phyloP scores from a whole-genome alignment of 2,888 invertebrate species.

The Lasioglossum villosulum region DNA sequence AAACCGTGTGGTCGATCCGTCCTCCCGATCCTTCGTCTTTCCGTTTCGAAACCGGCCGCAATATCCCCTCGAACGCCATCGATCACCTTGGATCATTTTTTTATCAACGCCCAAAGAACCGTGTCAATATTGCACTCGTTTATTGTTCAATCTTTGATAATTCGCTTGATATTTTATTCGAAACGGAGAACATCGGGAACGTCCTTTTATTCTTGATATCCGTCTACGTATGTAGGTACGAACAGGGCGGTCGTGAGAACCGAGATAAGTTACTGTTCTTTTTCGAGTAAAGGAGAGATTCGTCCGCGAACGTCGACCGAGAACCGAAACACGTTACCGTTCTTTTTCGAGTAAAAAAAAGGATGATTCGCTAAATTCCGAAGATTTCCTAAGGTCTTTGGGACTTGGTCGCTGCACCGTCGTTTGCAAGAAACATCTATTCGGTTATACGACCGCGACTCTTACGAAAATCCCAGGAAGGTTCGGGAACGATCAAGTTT shows the following conservation, averaged over 20 bases:
- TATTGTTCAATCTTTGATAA: neutral
- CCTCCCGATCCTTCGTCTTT: slow-evolving; percentile 13
- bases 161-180: too few species aligned
- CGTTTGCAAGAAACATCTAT: neutral
- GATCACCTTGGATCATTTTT: neutral
- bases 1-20: slow-evolving; percentile 49
- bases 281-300: too few species aligned
- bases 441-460: neutral
- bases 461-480: neutral
- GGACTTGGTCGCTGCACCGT: slow-evolving; percentile 39
- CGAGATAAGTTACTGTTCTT: too few species aligned
- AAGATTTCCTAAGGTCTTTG: slow-evolving; percentile 29
- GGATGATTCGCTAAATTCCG: slow-evolving; percentile 47
- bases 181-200: too few species aligned
- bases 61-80: slow-evolving; percentile 11
- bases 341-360: too few species aligned
- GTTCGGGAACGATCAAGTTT: neutral
- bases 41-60: slow-evolving; percentile 16
- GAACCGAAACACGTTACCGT: too few species aligned
- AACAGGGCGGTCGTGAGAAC: too few species aligned
- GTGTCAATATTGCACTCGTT: neutral
- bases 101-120: neutral
- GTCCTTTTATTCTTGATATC: too few species aligned
- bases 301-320: too few species aligned
- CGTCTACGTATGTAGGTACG: too few species aligned